phyloP scores from a whole-genome alignment of 1,140 invertebrate species.

The Drosophila pseudoananassae region DNA sequence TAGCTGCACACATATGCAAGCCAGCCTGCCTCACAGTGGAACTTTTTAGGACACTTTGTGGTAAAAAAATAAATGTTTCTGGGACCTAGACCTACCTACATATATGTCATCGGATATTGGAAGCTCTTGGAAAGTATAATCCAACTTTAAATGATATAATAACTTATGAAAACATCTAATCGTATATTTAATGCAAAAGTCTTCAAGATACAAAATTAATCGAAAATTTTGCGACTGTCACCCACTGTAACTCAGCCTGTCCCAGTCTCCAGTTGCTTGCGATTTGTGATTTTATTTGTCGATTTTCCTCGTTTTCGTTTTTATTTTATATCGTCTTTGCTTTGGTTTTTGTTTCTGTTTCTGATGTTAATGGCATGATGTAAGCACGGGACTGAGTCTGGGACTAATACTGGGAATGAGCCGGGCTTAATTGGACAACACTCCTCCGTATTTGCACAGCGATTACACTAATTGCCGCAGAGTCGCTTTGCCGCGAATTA shows the following conservation, averaged over 20 bases:
- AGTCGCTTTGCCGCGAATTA: conserved; percentile 37
- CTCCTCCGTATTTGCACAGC: conserved; percentile 46
- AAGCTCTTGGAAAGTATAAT: no score
- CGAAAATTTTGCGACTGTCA: not conserved
- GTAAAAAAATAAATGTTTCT: no score
- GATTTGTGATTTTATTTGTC: conserved; percentile 60
- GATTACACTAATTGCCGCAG: conserved; percentile 48
- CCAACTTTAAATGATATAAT: no score
- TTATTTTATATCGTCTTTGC: conserved; percentile 45
- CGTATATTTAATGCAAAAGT: no score
- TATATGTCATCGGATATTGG: not conserved
- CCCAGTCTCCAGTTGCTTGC: conserved; percentile 40
- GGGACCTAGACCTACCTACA: no score
- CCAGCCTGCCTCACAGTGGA: conserved; percentile 14
- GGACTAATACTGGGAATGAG: conserved; percentile 32
- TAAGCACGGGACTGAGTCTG: conserved; percentile 35
- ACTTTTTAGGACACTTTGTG: not conserved
- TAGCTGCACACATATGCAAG: conserved; percentile 26
- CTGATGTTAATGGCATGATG: conserved; percentile 47
- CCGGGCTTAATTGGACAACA: conserved; percentile 51
- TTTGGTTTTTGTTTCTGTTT: conserved; percentile 33
- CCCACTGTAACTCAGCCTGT: conserved; percentile 33
- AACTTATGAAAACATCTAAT: no score
- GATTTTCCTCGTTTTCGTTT: conserved; percentile 45
- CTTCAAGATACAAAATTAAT: not conserved